phyloP scores from a whole-genome alignment of 2,888 invertebrate genomes.

The Phaonia tiefii region DNA sequence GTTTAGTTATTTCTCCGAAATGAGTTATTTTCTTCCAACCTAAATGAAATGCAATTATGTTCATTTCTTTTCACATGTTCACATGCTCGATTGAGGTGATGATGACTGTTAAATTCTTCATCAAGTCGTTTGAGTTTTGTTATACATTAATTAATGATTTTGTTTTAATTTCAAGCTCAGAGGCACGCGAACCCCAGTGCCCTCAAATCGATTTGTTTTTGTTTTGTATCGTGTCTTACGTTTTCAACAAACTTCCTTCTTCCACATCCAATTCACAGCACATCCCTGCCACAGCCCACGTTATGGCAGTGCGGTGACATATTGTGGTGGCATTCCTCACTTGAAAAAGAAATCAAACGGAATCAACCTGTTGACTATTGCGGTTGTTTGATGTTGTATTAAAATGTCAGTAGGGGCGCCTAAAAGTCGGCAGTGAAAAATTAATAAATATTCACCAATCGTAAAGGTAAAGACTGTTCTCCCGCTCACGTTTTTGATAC shows the following conservation, averaged over 20 bases:
- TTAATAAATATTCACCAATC: neutral
- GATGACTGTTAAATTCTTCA: neutral
- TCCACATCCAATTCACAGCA: neutral
- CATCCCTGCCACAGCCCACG: neutral
- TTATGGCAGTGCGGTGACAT: neutral
- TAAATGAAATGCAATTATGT: constrained; percentile 1
- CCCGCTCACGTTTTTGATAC: neutral
- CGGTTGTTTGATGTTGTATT: constrained; percentile 39
- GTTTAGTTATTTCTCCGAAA: neutral
- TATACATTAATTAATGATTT: constrained; percentile 30
- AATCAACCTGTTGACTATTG: constrained; percentile 74
- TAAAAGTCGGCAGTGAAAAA: constrained; percentile 71
- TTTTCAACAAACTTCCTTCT: no score
- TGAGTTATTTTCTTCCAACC: neutral
- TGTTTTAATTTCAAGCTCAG: constrained; percentile 27
- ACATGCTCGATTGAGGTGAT: no score
- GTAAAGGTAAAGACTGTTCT: no score
- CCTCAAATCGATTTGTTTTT: no score
- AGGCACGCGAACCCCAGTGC: neutral
- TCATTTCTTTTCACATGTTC: neutral
- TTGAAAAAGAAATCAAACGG: neutral
- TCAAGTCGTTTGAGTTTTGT: neutral
- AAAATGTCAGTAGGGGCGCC: constrained; percentile 52
- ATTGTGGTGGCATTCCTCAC: constrained; percentile 20
- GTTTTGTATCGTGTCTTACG: no score